phyloP scores from a whole-genome alignment of 2,797 vertebrate genomes.

The Melanotaenia pygmaea region DNA sequence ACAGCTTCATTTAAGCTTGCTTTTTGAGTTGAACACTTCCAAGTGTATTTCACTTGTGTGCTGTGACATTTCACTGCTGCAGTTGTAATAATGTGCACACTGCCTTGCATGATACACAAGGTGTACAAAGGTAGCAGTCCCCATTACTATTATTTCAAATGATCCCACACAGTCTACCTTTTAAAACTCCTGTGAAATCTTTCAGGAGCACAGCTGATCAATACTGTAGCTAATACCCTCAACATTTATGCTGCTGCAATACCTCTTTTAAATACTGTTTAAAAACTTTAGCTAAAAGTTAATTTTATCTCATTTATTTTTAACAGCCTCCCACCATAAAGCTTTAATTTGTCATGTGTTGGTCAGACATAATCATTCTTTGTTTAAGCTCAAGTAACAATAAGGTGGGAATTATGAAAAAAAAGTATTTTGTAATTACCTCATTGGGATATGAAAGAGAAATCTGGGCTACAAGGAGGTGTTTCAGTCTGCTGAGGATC shows the following conservation, averaged over 20 bases:
- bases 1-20: no score
- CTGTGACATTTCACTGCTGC: no score
- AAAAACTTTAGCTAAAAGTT: background rate
- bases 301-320: background rate
- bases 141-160: background rate
- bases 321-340: background rate
- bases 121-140: no score
- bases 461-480: background rate
- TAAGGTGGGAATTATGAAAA: background rate
- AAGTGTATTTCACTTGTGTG: no score
- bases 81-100: background rate
- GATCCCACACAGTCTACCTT: background rate
- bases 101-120: background rate
- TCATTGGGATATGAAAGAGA: background rate
- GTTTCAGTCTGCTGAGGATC: background rate
- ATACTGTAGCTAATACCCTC: background rate
- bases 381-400: background rate
- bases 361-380: background rate
- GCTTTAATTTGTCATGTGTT: background rate
- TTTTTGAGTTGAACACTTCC: no score
- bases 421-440: background rate
- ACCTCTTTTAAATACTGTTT: no score
- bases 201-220: background rate
- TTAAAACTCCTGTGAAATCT: background rate
- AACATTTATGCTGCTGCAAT: background rate